Conservation (phyloP, 2,797 vertebrate species). For the Acrossocheilus fasciatus region DNA sequence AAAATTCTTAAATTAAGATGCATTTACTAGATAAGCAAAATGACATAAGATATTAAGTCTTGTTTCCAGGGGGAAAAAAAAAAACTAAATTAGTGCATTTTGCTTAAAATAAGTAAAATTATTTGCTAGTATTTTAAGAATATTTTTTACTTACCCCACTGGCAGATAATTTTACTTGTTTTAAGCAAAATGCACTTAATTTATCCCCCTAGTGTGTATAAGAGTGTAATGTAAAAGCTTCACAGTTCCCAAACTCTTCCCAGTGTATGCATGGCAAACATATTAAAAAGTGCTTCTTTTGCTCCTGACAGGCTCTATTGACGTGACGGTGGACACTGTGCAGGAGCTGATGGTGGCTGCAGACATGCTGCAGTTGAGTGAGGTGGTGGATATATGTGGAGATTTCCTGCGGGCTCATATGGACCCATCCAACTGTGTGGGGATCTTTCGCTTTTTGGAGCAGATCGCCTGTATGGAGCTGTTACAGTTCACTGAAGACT, state of each 20-base stretch:
- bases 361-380: slow-evolving; percentile 95
- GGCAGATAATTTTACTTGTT: too few species aligned
- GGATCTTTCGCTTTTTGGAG: slow-evolving; percentile 96
- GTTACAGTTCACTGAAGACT: slow-evolving; percentile 93
- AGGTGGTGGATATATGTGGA: slow-evolving; percentile 93
- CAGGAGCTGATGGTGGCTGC: slow-evolving; percentile 96
- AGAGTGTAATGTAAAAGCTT: not conserved
- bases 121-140: too few species aligned
- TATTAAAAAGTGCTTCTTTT: not conserved
- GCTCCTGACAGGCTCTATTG: slow-evolving; percentile 81
- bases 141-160: too few species aligned
- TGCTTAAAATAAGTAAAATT: too few species aligned
- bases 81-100: too few species aligned
- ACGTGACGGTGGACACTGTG: slow-evolving; percentile 89
- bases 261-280: not conserved
- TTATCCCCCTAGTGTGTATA: not conserved
- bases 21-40: too few species aligned
- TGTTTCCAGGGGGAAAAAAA: too few species aligned
- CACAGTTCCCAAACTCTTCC: not conserved
- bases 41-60: too few species aligned
- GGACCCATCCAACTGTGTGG: slow-evolving; percentile 93
- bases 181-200: too few species aligned
- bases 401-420: slow-evolving; percentile 94
- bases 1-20: too few species aligned
- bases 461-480: slow-evolving; percentile 92